phyloP scores from a whole-genome alignment of 2,113 vertebrate species.

The Symphodus melops region DNA sequence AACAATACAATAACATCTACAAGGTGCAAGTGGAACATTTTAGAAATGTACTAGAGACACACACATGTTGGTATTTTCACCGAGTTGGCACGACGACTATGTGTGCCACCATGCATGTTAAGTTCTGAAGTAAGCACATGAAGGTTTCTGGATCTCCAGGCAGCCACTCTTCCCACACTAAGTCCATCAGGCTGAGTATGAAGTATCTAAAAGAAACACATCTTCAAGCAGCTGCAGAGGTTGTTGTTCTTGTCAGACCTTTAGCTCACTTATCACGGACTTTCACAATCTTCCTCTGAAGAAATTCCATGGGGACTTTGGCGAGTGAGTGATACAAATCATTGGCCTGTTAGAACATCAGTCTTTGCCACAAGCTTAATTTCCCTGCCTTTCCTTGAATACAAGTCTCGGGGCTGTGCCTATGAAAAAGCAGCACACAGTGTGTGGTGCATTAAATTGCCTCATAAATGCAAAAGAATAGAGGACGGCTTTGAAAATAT shows the following conservation, averaged over 20 bases:
- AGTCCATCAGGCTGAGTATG: background rate
- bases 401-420: conserved; percentile 12
- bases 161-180: background rate
- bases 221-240: conserved; percentile 14
- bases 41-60: no score
- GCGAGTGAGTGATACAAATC: conserved; percentile 35
- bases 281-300: conserved; percentile 28
- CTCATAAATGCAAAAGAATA: conserved; percentile 15
- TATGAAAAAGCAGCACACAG: background rate
- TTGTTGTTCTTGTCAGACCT: conserved; percentile 27
- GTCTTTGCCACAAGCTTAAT: conserved; percentile 39
- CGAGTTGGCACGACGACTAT: background rate
- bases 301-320: conserved; percentile 12
- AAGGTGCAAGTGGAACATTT: background rate
- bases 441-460: background rate
- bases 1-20: background rate
- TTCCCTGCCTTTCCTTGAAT: conserved; percentile 12
- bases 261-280: conserved; percentile 24
- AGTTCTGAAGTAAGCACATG: background rate
- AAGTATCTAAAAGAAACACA: conserved; percentile 13
- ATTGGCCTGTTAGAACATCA: conserved; percentile 33
- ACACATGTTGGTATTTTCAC: background rate
- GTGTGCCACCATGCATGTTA: background rate
- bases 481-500: conserved; percentile 14
- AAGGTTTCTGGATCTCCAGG: background rate